Evolutionary conservation across 2,888 invertebrate species (phyloP).

Genomic region (Mechanitis messenoides): DNA sequence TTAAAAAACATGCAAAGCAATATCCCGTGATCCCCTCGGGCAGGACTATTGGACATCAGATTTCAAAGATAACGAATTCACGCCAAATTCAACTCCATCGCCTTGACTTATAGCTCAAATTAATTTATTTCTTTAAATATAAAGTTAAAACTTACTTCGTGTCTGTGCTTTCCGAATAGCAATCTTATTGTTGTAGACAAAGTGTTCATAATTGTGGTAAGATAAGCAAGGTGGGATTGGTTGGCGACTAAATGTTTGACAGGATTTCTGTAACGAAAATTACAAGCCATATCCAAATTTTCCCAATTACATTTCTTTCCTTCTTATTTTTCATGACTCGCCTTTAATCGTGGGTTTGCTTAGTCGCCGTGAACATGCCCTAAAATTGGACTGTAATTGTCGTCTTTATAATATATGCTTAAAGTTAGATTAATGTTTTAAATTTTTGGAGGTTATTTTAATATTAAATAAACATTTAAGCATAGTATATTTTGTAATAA

Average conservation of each 20-base stretch:
- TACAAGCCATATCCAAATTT: slow-evolving; percentile 10
- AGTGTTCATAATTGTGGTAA: not conserved
- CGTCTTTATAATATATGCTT: not conserved
- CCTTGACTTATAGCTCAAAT: not conserved
- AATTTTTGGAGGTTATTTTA: too few relatives aligned
- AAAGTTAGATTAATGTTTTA: not conserved
- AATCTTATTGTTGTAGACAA: not conserved
- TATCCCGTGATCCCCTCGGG: slow-evolving; percentile 51
- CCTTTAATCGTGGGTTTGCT: slow-evolving; percentile 2
- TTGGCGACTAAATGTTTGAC: slow-evolving; percentile 19
- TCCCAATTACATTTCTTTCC: slow-evolving; percentile 7
- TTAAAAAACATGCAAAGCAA: slow-evolving; percentile 53
- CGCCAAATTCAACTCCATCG: slow-evolving; percentile 24
- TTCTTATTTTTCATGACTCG: slow-evolving; percentile 4
- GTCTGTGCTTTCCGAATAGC: not conserved
- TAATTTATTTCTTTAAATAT: slow-evolving; percentile 7
- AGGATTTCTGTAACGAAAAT: slow-evolving; percentile 18
- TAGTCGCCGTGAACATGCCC: not conserved
- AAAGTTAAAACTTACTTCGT: not conserved
- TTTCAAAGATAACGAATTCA: slow-evolving; percentile 29
- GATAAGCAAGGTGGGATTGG: slow-evolving; percentile 14
- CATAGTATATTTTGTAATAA: too few relatives aligned
- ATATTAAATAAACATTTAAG: too few relatives aligned
- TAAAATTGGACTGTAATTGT: not conserved
- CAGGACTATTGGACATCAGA: slow-evolving; percentile 40